A percentile compares a stretch with the other conserved stretches of the same genome.
phyloP scores from a whole-genome alignment of 2,113 vertebrate species.

The Hirundichthys speculiger region DNA sequence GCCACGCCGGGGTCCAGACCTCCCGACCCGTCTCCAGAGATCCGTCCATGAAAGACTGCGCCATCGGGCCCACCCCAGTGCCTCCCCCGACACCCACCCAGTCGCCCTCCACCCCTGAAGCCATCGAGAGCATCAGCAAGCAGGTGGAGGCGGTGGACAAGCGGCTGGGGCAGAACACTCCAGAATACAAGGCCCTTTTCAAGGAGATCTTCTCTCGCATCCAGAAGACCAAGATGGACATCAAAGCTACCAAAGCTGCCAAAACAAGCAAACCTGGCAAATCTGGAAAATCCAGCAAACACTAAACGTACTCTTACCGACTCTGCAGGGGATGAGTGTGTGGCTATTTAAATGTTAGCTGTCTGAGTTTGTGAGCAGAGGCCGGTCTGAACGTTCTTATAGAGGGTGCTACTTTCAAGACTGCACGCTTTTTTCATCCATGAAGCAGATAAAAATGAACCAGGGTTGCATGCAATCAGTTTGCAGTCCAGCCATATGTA shows the following conservation, averaged over 20 bases:
- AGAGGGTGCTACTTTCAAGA: constrained; percentile 23
- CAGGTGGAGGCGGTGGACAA: constrained; percentile 94
- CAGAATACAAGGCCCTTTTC: constrained; percentile 98
- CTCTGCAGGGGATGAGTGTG: background rate
- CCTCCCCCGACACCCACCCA: constrained; percentile 75
- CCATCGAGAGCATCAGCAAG: constrained; percentile 89
- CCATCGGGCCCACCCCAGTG: constrained; percentile 74
- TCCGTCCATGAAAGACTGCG: constrained; percentile 93
- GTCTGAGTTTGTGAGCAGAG: constrained; percentile 1
- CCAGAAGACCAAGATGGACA: constrained; percentile 97
- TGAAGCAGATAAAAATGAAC: background rate
- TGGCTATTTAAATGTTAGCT: constrained; percentile 21
- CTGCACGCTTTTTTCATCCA: background rate
- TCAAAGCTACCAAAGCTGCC: constrained; percentile 84
- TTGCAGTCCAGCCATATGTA: constrained; percentile 6
- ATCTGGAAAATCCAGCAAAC: constrained; percentile 74
- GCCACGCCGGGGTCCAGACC: constrained; percentile 92
- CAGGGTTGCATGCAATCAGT: constrained; percentile 21
- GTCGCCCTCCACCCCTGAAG: constrained; percentile 82
- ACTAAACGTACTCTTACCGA: constrained; percentile 13
- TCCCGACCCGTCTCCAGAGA: constrained; percentile 93
- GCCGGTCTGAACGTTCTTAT: background rate
- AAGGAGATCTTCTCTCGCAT: constrained; percentile 99
- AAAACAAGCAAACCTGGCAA: constrained; percentile 69
- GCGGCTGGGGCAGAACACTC: constrained; percentile 93